phyloP scores from a whole-genome alignment of 2,888 invertebrate species.

The Drosophila pullipes region DNA sequence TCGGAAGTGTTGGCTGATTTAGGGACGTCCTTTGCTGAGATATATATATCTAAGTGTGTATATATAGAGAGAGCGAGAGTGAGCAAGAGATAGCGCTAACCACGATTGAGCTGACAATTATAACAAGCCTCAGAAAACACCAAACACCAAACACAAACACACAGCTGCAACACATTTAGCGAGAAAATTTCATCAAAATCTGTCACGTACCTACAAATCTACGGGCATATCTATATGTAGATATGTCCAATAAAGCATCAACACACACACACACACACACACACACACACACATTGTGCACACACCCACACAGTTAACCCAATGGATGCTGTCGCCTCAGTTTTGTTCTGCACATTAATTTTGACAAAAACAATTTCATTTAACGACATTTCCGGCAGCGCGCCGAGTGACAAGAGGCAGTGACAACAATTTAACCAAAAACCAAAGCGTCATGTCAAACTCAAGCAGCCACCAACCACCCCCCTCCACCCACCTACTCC shows the following conservation, averaged over 20 bases:
- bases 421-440: slow-evolving; percentile 35
- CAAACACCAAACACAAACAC: slow-evolving; percentile 24
- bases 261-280: neutral
- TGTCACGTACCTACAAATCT: slow-evolving; percentile 60
- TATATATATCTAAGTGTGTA: too few relatives aligned
- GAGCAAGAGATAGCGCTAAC: neutral
- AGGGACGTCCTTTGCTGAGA: neutral
- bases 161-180: slow-evolving; percentile 55
- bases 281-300: slow-evolving; percentile 2
- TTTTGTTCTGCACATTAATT: slow-evolving; percentile 67
- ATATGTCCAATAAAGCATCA: too few relatives aligned
- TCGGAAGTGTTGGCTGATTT: slow-evolving; percentile 21
- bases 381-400: slow-evolving; percentile 74
- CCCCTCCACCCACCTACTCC: neutral
- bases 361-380: slow-evolving; percentile 76
- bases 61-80: neutral
- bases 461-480: neutral
- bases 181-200: slow-evolving; percentile 70
- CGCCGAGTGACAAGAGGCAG: slow-evolving; percentile 27
- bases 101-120: slow-evolving; percentile 57
- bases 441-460: slow-evolving; percentile 22
- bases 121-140: slow-evolving; percentile 27
- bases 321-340: slow-evolving; percentile 45
- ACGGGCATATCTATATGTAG: slow-evolving; percentile 22
- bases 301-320: slow-evolving; percentile 62